phyloP scores from a whole-genome alignment of 2,888 invertebrate species.

The Clusia tigrina region DNA sequence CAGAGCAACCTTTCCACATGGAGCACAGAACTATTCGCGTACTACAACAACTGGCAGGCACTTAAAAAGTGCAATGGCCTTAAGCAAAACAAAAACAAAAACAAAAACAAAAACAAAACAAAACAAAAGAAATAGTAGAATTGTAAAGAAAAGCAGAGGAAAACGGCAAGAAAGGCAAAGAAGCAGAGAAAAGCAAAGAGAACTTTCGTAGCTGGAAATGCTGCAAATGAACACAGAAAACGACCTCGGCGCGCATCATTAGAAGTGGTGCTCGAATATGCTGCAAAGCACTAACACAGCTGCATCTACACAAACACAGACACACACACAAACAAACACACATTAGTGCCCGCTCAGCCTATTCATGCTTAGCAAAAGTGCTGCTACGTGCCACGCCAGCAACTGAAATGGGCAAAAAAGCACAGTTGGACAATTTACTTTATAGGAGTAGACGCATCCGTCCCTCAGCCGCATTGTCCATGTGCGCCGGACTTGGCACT shows the following conservation, averaged over 20 bases:
- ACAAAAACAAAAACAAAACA: slow-evolving; percentile 28
- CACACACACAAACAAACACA: slow-evolving; percentile 33
- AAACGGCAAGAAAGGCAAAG: slow-evolving; percentile 22
- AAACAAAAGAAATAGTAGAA: too few species aligned
- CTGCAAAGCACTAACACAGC: too few species aligned
- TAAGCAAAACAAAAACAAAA: slow-evolving; percentile 56
- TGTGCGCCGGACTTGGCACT: too few species aligned
- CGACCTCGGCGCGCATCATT: slow-evolving; percentile 55
- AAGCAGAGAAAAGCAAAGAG: not conserved
- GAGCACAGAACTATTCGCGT: too few species aligned
- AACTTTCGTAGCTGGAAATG: not conserved
- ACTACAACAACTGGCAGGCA: slow-evolving; percentile 47
- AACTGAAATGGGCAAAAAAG: slow-evolving; percentile 46
- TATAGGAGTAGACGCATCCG: too few species aligned
- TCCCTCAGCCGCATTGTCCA: too few species aligned
- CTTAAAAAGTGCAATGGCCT: slow-evolving; percentile 56
- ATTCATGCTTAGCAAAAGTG: slow-evolving; percentile 41
- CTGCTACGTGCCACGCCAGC: slow-evolving; percentile 47
- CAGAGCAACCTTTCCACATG: slow-evolving; percentile 23
- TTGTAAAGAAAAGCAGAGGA: slow-evolving; percentile 10
- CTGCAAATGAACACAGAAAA: slow-evolving; percentile 27
- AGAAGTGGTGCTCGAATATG: slow-evolving; percentile 52
- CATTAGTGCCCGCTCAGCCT: not conserved
- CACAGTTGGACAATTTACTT: slow-evolving; percentile 53
- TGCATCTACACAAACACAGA: slow-evolving; percentile 20